These are phyloP conservation scores for Tenthredo distinguenda DNA, from an alignment of 2,888 invertebrate genomes.

Conservation along the genomic window DNA sequence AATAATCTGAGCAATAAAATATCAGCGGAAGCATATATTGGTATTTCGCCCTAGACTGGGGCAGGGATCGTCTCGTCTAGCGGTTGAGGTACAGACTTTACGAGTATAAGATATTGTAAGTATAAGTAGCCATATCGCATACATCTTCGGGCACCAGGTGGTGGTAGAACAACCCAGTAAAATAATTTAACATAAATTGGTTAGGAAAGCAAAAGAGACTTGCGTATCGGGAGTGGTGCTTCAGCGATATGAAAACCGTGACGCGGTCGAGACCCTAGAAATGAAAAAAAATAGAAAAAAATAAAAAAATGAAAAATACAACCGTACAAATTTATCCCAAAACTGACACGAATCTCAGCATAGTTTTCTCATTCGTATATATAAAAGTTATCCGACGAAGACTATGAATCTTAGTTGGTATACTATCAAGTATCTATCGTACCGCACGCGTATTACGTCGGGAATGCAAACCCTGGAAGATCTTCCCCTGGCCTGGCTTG, in stretches of 20 bases:
- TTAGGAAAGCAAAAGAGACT: constrained; percentile 11
- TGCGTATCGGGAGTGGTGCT: constrained; percentile 29
- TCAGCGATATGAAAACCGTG: constrained; percentile 23
- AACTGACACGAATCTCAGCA: neutral
- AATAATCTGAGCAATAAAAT: constrained; percentile 29
- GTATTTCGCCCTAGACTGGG: neutral
- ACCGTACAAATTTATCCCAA: neutral
- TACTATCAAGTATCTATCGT: neutral
- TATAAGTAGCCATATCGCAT: constrained; percentile 52
- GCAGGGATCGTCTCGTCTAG: constrained; percentile 36
- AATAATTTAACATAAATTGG: constrained; percentile 76
- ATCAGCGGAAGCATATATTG: neutral
- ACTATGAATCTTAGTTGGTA: neutral
- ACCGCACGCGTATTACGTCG: constrained; percentile 60
- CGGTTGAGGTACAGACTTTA: constrained; percentile 30
- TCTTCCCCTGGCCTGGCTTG: constrained; percentile 61
- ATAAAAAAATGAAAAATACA: neutral
- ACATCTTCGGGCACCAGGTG: constrained; percentile 74
- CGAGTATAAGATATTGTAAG: constrained; percentile 53
- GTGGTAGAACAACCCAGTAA: constrained; percentile 69
- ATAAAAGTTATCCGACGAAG: neutral
- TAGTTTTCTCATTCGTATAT: neutral
- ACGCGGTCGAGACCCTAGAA: neutral
- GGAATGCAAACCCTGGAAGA: constrained; percentile 60
- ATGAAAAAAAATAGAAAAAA: too few relatives aligned